Evolutionary conservation across 2,888 invertebrate species (phyloP).

Genomic region (Xanthorhoe spadicearia): DNA sequence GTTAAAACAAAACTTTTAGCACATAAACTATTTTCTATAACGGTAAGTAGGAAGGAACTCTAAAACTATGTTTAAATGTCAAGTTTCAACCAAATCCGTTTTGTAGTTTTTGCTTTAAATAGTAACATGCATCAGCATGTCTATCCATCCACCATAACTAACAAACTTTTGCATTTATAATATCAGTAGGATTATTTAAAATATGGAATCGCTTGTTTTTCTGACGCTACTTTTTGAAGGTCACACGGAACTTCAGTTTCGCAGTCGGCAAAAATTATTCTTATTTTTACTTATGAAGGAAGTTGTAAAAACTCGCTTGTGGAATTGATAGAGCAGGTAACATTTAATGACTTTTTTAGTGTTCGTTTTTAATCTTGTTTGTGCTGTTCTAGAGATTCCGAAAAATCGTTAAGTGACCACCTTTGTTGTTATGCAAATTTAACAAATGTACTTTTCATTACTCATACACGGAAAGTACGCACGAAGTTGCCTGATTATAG

Average conservation of each 20-base stretch:
- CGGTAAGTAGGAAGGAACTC: no score
- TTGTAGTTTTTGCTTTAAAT: no score
- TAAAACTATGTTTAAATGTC: no score
- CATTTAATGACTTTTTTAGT: conserved; percentile 48
- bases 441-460: neutral
- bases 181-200: no score
- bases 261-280: conserved; percentile 57
- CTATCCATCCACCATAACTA: no score
- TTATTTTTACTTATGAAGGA: conserved; percentile 65
- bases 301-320: conserved; percentile 63
- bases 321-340: conserved; percentile 57
- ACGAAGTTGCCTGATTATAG: no score
- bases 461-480: no score
- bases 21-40: no score
- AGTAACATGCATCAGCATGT: no score
- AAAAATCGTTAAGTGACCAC: conserved; percentile 8
- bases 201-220: conserved; percentile 52
- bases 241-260: conserved; percentile 73
- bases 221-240: conserved; percentile 66
- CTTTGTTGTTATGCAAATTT: conserved; percentile 7
- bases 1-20: no score
- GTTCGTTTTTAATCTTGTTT: conserved; percentile 18
- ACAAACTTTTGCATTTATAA: no score
- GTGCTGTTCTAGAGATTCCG: conserved; percentile 13
- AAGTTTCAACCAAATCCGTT: no score